Evolutionary conservation across 2,797 vertebrate genomes (phyloP), one percentile per base, ranked within the genome.

Genomic region (Phataginus tetradactyla): DNA sequence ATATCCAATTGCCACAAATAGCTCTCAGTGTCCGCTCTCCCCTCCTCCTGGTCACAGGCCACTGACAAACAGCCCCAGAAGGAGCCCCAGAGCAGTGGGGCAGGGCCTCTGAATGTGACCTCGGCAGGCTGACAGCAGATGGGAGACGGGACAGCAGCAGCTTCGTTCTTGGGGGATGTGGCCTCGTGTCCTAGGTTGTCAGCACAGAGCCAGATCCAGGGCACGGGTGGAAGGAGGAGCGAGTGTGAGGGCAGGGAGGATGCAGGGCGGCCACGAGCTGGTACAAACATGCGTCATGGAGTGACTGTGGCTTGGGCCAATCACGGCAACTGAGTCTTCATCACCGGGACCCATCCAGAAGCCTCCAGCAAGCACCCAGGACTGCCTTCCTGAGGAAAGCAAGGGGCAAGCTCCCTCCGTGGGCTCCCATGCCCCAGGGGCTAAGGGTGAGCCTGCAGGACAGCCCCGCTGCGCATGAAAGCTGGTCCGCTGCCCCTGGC

Each of bases 261-360:
- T 9, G 55, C 37, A 72, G 66, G 21, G 27, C 21, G 1, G 2
- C n/a, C 21, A 14, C 9, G 21, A 9, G 55, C 45, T 1, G 2
- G 13, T 0, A 13, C 39, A 5, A 32, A 18, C 14, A n/a, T 4
- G 5, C 1, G 4, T 7, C 10, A 10, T 4, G 2, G 1, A 63
- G 74, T 4, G 27, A 39, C 53, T 18, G 2, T 37, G 14, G 29
- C 12, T 14, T 17, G 39, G 15, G 29, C 12, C 71, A 59, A 0
- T 4, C 20, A 5, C 51, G 66, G 13, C 37, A 23, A 5, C 5
- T 8, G 59, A 11, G 18, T 23, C 8, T 80, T 14, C 27, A 29
- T 6, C 34, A 21, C 3, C 1, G 2, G 20, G 27, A 13, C 88
- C 71, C 7, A 45, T 15, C 21, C 12, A 11, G n/a, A 21, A 12